Percentiles rank a stretch among this genome's conserved stretches.
These are phyloP conservation scores for Triplophysa yarkandensis DNA, from an alignment of 2,797 vertebrate species.

Conservation along the genomic window DNA sequence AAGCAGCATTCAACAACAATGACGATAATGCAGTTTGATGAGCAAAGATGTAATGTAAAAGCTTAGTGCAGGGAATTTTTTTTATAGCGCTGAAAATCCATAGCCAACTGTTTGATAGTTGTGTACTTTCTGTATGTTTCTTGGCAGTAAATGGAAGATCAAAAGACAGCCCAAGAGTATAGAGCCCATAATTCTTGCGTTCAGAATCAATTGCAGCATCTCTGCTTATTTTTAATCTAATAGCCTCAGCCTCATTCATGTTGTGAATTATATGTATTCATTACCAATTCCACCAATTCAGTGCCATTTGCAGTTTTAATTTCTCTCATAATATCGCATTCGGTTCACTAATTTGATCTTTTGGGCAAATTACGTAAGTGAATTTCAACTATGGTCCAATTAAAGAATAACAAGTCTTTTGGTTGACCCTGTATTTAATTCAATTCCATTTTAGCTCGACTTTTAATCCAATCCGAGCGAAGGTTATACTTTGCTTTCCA, in stretches of 20 bases:
- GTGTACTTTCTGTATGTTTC: neutral
- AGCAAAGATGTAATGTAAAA: neutral
- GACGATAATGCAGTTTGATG: neutral
- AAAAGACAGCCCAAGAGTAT: neutral
- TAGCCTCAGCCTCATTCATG: neutral
- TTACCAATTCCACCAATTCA: neutral
- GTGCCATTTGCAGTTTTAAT: neutral
- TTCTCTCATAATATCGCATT: neutral
- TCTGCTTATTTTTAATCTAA: neutral
- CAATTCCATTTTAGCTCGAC: neutral
- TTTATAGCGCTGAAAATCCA: neutral
- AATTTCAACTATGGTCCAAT: neutral
- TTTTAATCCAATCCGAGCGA: neutral
- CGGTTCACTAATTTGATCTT: neutral
- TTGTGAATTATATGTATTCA: neutral
- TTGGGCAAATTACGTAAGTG: neutral
- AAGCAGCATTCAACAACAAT: neutral
- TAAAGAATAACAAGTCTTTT: neutral
- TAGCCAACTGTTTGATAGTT: neutral
- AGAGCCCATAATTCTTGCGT: neutral
- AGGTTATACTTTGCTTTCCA: neutral
- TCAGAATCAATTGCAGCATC: neutral
- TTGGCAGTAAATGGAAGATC: neutral
- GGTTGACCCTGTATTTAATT: neutral
- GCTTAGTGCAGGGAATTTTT: neutral